Evolutionary conservation across 2,113 vertebrate species (phyloP).

Genomic region (Galemys pyrenaicus): DNA sequence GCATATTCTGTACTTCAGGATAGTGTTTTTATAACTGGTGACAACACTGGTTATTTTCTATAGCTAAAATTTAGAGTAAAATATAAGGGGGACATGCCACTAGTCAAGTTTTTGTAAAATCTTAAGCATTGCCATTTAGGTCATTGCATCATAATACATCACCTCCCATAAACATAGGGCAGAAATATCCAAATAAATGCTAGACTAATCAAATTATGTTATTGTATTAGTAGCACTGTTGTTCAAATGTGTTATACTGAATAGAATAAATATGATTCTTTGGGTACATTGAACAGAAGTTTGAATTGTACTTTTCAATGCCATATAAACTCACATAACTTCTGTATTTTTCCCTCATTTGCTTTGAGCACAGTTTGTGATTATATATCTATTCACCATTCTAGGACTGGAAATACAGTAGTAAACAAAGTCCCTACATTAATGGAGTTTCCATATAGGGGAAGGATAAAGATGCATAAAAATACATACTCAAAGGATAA

Average conservation of each 20-base stretch:
- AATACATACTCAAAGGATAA: background rate
- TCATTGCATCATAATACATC: no score
- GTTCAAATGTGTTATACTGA: background rate
- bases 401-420: background rate
- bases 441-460: background rate
- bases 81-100: background rate
- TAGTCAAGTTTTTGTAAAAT: background rate
- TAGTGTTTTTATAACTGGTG: slow-evolving; percentile 20
- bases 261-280: background rate
- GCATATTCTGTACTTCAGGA: background rate
- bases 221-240: background rate
- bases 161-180: background rate
- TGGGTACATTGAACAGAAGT: background rate
- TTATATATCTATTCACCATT: background rate
- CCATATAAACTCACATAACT: background rate
- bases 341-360: background rate
- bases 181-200: background rate
- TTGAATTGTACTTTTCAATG: background rate
- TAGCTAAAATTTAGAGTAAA: background rate
- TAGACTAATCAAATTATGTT: background rate
- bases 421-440: background rate
- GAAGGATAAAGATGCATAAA: background rate
- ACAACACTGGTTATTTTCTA: background rate
- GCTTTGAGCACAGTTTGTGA: background rate
- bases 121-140: background rate